These are phyloP conservation scores for Phyllotreta striolata DNA, from an alignment of 2,888 invertebrate species.

Conservation along the genomic window DNA sequence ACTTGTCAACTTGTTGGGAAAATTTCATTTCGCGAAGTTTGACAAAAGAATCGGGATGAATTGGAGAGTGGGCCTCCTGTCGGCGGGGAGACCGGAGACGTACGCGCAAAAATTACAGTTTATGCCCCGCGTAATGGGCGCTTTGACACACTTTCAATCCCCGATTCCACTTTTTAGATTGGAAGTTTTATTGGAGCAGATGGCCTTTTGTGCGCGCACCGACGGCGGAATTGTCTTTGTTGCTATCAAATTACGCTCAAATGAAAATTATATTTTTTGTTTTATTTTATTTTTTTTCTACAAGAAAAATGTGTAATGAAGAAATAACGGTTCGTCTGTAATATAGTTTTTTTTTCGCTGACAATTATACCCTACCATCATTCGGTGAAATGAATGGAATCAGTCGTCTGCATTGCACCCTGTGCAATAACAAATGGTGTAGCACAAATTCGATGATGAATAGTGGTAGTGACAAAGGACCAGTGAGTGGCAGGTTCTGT, in stretches of 20 bases:
- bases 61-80: conserved; percentile 58
- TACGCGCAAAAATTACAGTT: conserved; percentile 42
- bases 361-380: conserved; percentile 26
- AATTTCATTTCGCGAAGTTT: conserved; percentile 69
- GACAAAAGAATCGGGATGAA: conserved; percentile 66
- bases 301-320: too few species aligned
- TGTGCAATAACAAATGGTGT: conserved; percentile 52
- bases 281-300: too few species aligned
- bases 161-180: conserved; percentile 15
- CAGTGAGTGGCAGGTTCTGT: conserved; percentile 53
- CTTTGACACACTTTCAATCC: conserved; percentile 22
- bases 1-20: conserved; percentile 65
- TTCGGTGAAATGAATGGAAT: conserved; percentile 30
- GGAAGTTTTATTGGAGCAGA: conserved; percentile 15
- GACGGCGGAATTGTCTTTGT: too few species aligned
- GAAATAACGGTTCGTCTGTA: too few species aligned
- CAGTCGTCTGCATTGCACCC: conserved; percentile 30
- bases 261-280: too few species aligned
- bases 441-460: conserved; percentile 59
- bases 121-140: conserved; percentile 16
- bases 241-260: too few species aligned
- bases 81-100: conserved; percentile 18
- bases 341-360: neutral
- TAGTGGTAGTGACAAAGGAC: conserved; percentile 51
- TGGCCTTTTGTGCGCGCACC: neutral